Base-by-base conservation (phyloP, 64 coral and sea anemone species). In the Stylophora pistillata region DNA sequence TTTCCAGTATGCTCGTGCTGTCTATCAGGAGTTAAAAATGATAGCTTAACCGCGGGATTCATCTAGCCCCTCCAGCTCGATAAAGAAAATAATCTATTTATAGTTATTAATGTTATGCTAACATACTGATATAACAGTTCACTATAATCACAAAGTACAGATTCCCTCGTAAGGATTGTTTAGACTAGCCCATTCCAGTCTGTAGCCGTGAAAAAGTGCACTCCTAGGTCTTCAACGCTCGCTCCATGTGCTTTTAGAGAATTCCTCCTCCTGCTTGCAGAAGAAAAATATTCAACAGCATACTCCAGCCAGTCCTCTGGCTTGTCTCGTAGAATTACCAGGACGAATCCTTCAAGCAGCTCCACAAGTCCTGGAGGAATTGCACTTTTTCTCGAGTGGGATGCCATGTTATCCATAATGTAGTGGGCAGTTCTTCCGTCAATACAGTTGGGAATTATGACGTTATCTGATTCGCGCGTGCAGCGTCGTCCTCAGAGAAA, bases 321-420 rank as follows among this genome's bases (percentile, higher is more conserved):
- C 56, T 92, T 63, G 41, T 92, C 90, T 10, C 85, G 61, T 2
- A 92, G 20, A 28, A 92, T 82, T 12, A 53, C 65, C 4, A 92
- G 62, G 12, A 92, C 83, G 72, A 92, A 92, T 56, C 81, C 90
- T 47, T 92, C 90, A 11, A 92, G 82, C 30, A 92, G 30, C 29
- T 92, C 90, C 5, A 75, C 82, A 10, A 92, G 79, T 31, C 90
- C 90, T 10, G 41, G 58, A 10, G 90, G 90, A 17, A 92, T 78
- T 2, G 60, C 64, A 25, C 82, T 57, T 56, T 57, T 57, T 32
- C 52, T 13, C 12, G 59, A 66, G n/a, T 84, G 25, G 57, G 85
- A 32, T 34, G 52, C 53, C 84, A 86, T 86, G 29, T 77, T 23
- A 31, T 77, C 11, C 5, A 31, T 47, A 47, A 47, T 47, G 3